These are phyloP conservation scores for Leptoclinus maculatus DNA, from an alignment of 2,797 vertebrate species.

Conservation along the genomic window DNA sequence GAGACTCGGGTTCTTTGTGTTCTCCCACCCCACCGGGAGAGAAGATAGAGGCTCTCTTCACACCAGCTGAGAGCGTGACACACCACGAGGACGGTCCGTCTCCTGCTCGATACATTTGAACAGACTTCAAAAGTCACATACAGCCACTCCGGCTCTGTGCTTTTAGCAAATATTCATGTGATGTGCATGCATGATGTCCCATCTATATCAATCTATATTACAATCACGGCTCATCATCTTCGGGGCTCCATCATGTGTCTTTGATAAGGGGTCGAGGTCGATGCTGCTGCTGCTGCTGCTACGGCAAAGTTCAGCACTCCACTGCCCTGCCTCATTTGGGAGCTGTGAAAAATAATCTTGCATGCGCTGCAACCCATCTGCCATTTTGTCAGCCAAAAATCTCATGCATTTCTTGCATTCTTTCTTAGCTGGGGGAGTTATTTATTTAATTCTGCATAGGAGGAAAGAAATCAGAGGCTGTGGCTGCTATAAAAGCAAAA, in stretches of 20 bases:
- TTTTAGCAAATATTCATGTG: background rate
- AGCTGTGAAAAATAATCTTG: slow-evolving; percentile 47
- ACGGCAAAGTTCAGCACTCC: slow-evolving; percentile 49
- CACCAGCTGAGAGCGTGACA: slow-evolving; percentile 56
- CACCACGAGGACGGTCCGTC: slow-evolving; percentile 48
- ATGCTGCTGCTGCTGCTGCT: slow-evolving; percentile 13
- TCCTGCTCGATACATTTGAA: slow-evolving; percentile 22
- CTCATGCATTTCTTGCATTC: slow-evolving; percentile 25
- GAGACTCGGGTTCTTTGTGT: slow-evolving; percentile 64
- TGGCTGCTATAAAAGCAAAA: background rate
- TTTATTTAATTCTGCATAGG: slow-evolving; percentile 1
- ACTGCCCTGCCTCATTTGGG: slow-evolving; percentile 10
- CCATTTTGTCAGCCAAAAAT: slow-evolving; percentile 77
- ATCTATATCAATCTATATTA: background rate
- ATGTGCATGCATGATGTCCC: slow-evolving; percentile 4
- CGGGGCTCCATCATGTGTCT: slow-evolving; percentile 15
- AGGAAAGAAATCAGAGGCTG: background rate
- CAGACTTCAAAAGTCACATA: slow-evolving; percentile 16
- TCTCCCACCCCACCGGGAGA: slow-evolving; percentile 36
- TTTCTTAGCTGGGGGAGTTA: background rate
- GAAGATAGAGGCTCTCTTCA: slow-evolving; percentile 44
- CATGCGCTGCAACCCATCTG: slow-evolving; percentile 65
- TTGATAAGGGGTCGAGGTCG: slow-evolving; percentile 16
- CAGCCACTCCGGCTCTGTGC: background rate
- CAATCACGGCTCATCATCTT: background rate